These are phyloP conservation scores for Dryobates pubescens DNA, from an alignment of 2,797 vertebrate genomes.

Conservation along the genomic window DNA sequence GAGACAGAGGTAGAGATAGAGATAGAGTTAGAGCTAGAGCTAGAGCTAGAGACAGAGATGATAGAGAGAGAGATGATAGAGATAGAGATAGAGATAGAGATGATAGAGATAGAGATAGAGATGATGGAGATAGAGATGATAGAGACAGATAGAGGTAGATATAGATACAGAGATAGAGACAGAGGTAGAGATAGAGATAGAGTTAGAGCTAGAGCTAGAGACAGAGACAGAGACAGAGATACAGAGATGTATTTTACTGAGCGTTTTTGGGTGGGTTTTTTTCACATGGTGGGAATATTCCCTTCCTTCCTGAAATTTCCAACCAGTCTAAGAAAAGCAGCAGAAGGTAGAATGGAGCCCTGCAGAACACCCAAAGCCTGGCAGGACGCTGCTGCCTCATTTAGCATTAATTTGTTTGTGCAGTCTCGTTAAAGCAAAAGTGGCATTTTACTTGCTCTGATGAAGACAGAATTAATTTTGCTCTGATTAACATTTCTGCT, in stretches of 20 bases:
- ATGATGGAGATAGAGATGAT: no score
- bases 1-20: no score
- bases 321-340: background rate
- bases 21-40: no score
- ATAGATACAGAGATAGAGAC: no score
- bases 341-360: slow-evolving; percentile 21
- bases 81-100: no score
- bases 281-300: background rate
- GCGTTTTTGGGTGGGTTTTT: background rate
- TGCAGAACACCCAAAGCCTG: background rate
- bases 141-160: no score
- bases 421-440: slow-evolving; percentile 45
- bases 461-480: slow-evolving; percentile 56
- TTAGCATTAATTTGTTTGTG: slow-evolving; percentile 61
- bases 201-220: no score
- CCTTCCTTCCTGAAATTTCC: background rate
- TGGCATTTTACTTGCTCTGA: slow-evolving; percentile 57
- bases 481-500: slow-evolving; percentile 40
- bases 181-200: no score
- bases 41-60: no score
- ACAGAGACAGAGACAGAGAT: no score
- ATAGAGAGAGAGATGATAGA: no score
- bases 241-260: background rate
- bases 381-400: background rate
- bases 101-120: no score